Conservation (phyloP, 2,113 vertebrate genomes). For the Caracal caracal region DNA sequence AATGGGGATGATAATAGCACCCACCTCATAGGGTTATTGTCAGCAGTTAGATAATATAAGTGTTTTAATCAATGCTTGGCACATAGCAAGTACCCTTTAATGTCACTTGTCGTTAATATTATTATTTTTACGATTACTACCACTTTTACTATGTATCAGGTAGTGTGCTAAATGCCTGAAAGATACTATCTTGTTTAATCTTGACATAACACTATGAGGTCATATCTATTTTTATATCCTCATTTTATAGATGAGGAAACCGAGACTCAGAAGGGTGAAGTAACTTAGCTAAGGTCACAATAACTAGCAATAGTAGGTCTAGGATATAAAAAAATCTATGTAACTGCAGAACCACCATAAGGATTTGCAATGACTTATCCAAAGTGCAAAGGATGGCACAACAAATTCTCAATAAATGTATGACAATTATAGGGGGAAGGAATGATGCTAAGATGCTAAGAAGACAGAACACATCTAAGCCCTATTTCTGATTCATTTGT, state of each 20-base stretch:
- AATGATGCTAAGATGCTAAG: not conserved
- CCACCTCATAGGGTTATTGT: not conserved
- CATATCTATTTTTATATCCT: not conserved
- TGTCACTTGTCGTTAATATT: not conserved
- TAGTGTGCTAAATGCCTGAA: not conserved
- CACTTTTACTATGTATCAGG: not conserved
- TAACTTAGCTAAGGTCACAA: not conserved
- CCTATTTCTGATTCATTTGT: not conserved
- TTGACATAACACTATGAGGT: not conserved
- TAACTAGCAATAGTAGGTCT: not conserved
- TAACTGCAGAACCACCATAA: not conserved
- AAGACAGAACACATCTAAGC: not conserved
- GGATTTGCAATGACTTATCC: not conserved
- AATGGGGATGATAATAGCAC: not conserved
- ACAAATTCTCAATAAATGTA: not conserved
- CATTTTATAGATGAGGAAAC: slow-evolving; percentile 8
- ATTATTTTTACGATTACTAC: not conserved
- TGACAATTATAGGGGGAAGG: not conserved
- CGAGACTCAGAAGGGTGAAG: not conserved
- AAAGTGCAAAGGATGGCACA: not conserved
- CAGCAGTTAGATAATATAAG: not conserved
- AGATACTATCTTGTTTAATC: not conserved
- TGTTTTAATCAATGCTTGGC: not conserved
- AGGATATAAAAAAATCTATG: not conserved
- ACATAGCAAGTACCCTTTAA: not conserved